Evolutionary conservation across 2,797 vertebrate species (phyloP).

Genomic region (Paramormyrops hopkinsi): DNA sequence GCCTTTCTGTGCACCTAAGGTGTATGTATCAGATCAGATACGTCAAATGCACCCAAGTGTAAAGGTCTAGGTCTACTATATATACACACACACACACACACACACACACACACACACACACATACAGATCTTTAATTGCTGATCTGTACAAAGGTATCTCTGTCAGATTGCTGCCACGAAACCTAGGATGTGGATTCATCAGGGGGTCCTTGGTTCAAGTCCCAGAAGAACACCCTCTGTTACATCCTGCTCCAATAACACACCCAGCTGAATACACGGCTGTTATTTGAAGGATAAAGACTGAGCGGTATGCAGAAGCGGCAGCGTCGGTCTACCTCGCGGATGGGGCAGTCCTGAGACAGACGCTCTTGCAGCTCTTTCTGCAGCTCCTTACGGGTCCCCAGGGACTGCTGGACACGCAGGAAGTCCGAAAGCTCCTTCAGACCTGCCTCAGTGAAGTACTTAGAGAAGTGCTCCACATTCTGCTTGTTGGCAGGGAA

Average conservation of each 20-base stretch:
- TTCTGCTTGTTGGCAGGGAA: conserved; percentile 85
- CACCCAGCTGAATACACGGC: background rate
- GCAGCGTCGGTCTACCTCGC: conserved; percentile 61
- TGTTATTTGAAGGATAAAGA: background rate
- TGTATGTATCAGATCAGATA: background rate
- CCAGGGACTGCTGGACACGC: conserved; percentile 75
- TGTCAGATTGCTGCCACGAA: background rate
- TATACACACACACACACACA: background rate
- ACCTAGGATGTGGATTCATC: background rate
- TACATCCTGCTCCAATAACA: background rate
- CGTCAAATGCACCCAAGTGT: background rate
- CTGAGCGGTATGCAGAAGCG: background rate
- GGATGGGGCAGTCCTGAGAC: conserved; percentile 79
- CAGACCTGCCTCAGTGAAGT: conserved; percentile 82
- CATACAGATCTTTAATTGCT: background rate
- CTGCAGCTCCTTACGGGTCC: conserved; percentile 85
- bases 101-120: background rate
- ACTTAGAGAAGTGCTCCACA: conserved; percentile 83
- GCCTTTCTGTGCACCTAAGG: background rate
- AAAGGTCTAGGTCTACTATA: background rate
- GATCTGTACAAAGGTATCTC: background rate
- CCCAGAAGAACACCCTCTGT: background rate
- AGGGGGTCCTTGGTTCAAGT: background rate
- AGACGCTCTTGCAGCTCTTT: conserved; percentile 83
- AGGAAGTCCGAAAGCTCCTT: conserved; percentile 85